A percentile compares a stretch with the other conserved stretches of the same genome.
phyloP scores from a whole-genome alignment of 2,113 vertebrate genomes.

The Labeo rohita region DNA sequence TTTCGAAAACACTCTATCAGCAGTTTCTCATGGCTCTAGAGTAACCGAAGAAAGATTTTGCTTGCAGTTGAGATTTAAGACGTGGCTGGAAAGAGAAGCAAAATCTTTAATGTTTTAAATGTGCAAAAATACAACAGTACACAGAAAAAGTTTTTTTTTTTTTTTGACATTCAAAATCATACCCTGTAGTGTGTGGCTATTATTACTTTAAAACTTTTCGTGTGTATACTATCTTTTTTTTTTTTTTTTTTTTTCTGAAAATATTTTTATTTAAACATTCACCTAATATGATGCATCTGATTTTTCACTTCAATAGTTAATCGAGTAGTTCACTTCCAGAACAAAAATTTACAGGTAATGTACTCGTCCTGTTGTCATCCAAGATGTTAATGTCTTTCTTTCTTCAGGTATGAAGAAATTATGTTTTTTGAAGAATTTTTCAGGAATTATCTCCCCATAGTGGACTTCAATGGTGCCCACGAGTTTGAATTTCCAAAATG shows the following conservation, averaged over 20 bases:
- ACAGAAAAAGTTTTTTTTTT: neutral
- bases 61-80: neutral
- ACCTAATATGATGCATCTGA: neutral
- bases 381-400: no score
- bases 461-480: no score
- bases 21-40: constrained; percentile 64
- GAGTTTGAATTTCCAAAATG: no score
- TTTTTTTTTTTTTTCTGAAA: neutral
- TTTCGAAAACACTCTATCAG: constrained; percentile 74
- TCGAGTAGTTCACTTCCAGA: no score
- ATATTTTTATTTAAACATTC: neutral
- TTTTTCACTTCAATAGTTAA: neutral
- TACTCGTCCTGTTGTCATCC: no score
- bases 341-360: no score
- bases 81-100: neutral
- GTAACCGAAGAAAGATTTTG: constrained; percentile 20
- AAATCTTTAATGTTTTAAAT: neutral
- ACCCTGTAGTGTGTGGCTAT: neutral
- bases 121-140: neutral
- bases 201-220: neutral
- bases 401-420: no score
- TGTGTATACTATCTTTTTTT: neutral
- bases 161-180: neutral
- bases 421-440: no score
- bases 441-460: no score